Conservation (phyloP, 2,888 invertebrate genomes). For the Chydorus sphaericus region DNA sequence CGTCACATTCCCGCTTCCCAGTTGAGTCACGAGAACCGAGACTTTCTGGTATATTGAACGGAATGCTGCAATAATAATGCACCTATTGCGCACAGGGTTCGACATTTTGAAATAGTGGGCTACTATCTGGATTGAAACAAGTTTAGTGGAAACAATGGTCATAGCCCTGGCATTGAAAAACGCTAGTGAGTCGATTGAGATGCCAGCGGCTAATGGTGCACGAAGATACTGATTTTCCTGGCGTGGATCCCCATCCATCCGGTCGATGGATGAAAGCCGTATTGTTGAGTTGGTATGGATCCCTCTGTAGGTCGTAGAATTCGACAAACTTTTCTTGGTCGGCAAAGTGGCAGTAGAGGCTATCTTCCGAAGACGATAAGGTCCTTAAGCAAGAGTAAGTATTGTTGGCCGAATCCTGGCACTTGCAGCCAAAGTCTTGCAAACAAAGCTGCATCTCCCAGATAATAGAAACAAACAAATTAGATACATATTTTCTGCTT, state of each 20-base stretch:
- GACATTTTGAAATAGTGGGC: no score
- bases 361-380: slow-evolving; percentile 37
- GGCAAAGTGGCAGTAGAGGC: slow-evolving; percentile 48
- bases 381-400: slow-evolving; percentile 64
- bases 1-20: no score
- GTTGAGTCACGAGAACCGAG: no score
- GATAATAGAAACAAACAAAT: slow-evolving; percentile 17
- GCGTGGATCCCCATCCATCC: background rate
- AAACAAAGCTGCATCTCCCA: slow-evolving; percentile 43
- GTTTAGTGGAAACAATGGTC: background rate
- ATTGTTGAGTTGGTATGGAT: slow-evolving; percentile 58
- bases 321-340: slow-evolving; percentile 49
- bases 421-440: slow-evolving; percentile 55
- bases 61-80: no score
- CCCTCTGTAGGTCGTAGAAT: slow-evolving; percentile 53
- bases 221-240: background rate
- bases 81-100: no score
- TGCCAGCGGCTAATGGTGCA: background rate
- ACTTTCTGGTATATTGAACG: no score
- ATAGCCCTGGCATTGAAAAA: background rate
- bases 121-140: no score
- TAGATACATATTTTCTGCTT: no score
- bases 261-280: slow-evolving; percentile 16
- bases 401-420: slow-evolving; percentile 70
- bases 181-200: background rate